Evolutionary conservation across 2,888 invertebrate genomes (phyloP).

Genomic region (Syrphus vitripennis): DNA sequence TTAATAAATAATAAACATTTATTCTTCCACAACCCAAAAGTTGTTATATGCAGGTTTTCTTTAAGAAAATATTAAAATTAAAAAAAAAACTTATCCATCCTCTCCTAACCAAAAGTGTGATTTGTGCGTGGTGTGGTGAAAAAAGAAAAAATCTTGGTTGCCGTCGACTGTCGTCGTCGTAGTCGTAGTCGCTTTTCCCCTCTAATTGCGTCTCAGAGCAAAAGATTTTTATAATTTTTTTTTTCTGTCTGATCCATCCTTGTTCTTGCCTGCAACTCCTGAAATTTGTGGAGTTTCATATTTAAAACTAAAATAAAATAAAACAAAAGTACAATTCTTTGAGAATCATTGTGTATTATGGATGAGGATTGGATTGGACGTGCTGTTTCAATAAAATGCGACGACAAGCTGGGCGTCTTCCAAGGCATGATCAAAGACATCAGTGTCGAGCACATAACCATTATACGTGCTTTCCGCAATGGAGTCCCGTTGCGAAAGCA

Average conservation of each 20-base stretch:
- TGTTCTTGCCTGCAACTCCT: slow-evolving; percentile 29
- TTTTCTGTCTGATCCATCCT: slow-evolving; percentile 5
- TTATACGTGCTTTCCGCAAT: slow-evolving; percentile 91
- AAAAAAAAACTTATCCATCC: neutral
- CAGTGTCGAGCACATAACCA: slow-evolving; percentile 87
- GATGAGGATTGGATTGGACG: slow-evolving; percentile 84
- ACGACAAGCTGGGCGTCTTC: slow-evolving; percentile 88
- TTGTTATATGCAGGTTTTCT: neutral
- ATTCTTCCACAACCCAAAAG: neutral
- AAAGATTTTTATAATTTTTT: slow-evolving; percentile 1
- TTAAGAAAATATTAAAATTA: neutral
- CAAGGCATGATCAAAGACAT: slow-evolving; percentile 89
- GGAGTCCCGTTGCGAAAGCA: slow-evolving; percentile 83
- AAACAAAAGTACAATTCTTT: neutral
- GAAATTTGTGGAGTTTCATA: slow-evolving; percentile 13
- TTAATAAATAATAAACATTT: neutral
- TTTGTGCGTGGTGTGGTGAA: slow-evolving; percentile 71
- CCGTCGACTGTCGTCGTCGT: slow-evolving; percentile 10
- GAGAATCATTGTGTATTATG: slow-evolving; percentile 64
- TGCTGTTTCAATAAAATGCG: slow-evolving; percentile 92
- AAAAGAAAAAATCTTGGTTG: slow-evolving; percentile 43
- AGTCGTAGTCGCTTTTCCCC: slow-evolving; percentile 39
- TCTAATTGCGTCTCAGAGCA: slow-evolving; percentile 61
- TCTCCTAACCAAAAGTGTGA: slow-evolving; percentile 50
- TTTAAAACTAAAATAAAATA: no score